These are phyloP conservation scores for Keiferia lycopersicella DNA, from an alignment of 2,888 invertebrate genomes.

Conservation along the genomic window DNA sequence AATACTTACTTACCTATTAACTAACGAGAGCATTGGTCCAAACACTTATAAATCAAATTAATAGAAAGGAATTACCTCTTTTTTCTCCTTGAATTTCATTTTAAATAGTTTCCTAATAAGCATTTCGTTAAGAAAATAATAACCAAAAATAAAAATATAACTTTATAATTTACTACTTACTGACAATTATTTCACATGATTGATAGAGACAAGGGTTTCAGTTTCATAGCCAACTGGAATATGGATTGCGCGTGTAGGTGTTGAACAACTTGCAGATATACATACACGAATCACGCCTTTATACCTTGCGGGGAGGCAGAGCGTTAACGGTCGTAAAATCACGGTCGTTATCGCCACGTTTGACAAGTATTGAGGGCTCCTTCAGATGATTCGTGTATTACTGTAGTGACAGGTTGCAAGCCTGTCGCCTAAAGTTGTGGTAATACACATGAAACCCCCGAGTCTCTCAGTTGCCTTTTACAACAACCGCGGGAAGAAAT, in stretches of 20 bases:
- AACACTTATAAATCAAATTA: slow-evolving; percentile 18
- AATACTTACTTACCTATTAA: slow-evolving; percentile 5
- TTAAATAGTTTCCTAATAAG: slow-evolving; percentile 13
- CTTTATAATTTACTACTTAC: neutral
- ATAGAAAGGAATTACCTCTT: slow-evolving; percentile 20
- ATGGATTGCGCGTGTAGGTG: neutral
- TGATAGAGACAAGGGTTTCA: neutral
- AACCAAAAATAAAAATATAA: neutral
- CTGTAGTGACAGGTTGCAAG: no score
- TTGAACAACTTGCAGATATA: no score
- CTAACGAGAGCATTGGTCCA: slow-evolving; percentile 26
- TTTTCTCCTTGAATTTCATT: neutral
- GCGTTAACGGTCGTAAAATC: no score
- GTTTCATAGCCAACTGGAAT: neutral
- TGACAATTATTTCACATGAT: neutral
- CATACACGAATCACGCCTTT: no score
- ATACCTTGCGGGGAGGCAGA: no score
- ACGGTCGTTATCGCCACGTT: no score
- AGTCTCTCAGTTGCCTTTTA: no score
- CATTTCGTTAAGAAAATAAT: slow-evolving; percentile 8
- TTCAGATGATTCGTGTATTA: no score
- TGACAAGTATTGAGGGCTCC: no score
- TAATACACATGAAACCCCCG: no score
- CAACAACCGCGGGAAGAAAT: no score
- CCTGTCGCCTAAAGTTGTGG: no score